phyloP scores from a whole-genome alignment of 2,888 invertebrate species.

The Zygothrica quintamaculata region DNA sequence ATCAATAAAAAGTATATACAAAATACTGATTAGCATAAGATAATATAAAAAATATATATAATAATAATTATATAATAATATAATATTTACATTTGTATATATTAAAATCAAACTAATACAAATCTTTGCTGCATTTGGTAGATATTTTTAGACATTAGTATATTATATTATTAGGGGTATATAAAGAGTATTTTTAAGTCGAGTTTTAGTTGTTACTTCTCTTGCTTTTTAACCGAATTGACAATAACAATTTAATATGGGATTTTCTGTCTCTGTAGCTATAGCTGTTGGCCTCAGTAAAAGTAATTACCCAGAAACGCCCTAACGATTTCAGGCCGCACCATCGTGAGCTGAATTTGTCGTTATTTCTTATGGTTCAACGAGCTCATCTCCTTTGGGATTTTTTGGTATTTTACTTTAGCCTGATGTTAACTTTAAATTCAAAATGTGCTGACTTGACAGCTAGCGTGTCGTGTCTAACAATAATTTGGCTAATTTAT shows the following conservation, averaged over 20 bases:
- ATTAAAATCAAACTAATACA: no score
- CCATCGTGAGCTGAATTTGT: constrained; percentile 35
- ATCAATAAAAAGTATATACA: no score
- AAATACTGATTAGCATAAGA: no score
- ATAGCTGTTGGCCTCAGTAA: constrained; percentile 27
- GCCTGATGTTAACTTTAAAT: not conserved
- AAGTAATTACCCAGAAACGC: constrained; percentile 43
- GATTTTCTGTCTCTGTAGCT: constrained; percentile 16
- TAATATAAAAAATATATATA: no score
- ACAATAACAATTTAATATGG: constrained; percentile 40
- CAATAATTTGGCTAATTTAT: constrained; percentile 74
- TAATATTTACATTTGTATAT: no score
- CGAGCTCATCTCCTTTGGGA: constrained; percentile 28
- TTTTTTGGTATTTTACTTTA: constrained; percentile 14
- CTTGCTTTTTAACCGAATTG: constrained; percentile 29
- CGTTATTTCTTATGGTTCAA: constrained; percentile 58
- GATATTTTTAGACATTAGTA: no score
- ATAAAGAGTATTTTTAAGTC: no score
- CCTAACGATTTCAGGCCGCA: constrained; percentile 40
- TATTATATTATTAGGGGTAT: no score
- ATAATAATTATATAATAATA: no score
- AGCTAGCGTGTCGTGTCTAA: constrained; percentile 51
- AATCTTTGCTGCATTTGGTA: no score
- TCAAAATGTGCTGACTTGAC: constrained; percentile 24
- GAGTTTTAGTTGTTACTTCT: no score